Evolutionary conservation across 2,113 vertebrate species (phyloP), one percentile per base, ranked within the genome.

Genomic region (Zosterops hypoxanthus): DNA sequence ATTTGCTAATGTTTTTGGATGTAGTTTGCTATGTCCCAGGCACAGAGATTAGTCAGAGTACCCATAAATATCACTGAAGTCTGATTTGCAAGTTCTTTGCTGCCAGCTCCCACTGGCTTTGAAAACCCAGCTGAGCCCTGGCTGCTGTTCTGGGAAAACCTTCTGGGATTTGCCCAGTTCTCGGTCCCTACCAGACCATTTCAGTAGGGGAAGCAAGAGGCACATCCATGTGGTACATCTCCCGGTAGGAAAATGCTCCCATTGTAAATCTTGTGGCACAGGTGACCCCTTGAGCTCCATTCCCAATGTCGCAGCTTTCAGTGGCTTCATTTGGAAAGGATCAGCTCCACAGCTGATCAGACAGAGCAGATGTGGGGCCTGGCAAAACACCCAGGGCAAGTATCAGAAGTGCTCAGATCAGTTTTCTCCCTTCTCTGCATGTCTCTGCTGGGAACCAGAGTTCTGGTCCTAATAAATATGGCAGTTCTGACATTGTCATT

Each of bases 261-360:
- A 0, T 5, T 46, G 46, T 29, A 44, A 70, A 69, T 81, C 36
- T 24, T 5, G 33, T 0, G 0, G 46, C 2, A 1, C 23, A 57
- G 55, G 55, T 83, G 56, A 53, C 14, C 36, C 53, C 14, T 52
- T 0, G 0, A 73, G 47, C 61, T 78, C 71, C 52, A 3, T 47
- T 59, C 29, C 29, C 0, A 0, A 9, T 64, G 44, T 39, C 8
- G 0, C 52, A 63, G 73, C 9, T 36, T 44, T 26, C 28, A 41
- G 68, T 34, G 59, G 34, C 47, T 11, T 53, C 56, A 3, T 1
- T 12, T 0, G 3, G 53, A 33, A 50, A 53, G 70, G 34, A 31
- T 56, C 49, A 29, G 75, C 21, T 39, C 31, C 36, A 17, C 14
- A 1, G 29, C 34, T 39, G 39, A 39, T 39, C 39, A 39, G 63